phyloP scores from a whole-genome alignment of 2,113 vertebrate species.

The Malurus alboscapulatus region DNA sequence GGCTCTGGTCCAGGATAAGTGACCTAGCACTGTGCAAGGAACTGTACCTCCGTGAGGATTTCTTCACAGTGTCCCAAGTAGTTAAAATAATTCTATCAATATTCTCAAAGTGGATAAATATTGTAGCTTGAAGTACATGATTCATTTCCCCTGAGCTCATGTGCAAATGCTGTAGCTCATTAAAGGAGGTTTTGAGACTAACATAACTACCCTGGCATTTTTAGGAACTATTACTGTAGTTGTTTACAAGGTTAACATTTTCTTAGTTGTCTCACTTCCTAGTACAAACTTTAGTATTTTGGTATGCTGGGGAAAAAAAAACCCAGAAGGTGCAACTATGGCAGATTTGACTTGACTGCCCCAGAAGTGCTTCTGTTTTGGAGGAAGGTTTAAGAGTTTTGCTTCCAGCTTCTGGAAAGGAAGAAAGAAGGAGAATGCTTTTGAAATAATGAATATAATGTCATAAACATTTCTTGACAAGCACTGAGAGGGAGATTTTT shows the following conservation, averaged over 20 bases:
- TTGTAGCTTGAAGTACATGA: neutral
- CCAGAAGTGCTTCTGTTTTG: neutral
- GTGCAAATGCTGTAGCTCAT: neutral
- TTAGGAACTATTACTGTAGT: neutral
- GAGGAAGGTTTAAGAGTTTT: neutral
- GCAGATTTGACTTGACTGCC: neutral
- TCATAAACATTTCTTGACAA: neutral
- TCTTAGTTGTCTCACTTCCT: neutral
- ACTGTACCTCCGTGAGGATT: neutral
- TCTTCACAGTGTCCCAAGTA: neutral
- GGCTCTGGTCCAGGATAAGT: neutral
- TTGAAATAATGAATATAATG: neutral
- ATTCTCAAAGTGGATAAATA: neutral
- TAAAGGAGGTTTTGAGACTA: neutral
- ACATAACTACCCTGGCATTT: neutral
- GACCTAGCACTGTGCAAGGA: accelerated
- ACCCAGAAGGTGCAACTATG: neutral
- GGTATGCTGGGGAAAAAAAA: neutral
- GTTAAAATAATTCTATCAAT: neutral
- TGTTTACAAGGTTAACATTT: neutral
- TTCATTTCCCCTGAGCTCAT: accelerated
- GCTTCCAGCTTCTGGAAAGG: neutral
- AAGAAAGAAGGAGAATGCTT: neutral
- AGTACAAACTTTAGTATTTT: neutral
- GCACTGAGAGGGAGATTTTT: neutral